Evolutionary conservation across 2,113 vertebrate genomes (phyloP), one percentile per base, ranked within the genome.

Genomic region (Tretioscincus oriximinensis): DNA sequence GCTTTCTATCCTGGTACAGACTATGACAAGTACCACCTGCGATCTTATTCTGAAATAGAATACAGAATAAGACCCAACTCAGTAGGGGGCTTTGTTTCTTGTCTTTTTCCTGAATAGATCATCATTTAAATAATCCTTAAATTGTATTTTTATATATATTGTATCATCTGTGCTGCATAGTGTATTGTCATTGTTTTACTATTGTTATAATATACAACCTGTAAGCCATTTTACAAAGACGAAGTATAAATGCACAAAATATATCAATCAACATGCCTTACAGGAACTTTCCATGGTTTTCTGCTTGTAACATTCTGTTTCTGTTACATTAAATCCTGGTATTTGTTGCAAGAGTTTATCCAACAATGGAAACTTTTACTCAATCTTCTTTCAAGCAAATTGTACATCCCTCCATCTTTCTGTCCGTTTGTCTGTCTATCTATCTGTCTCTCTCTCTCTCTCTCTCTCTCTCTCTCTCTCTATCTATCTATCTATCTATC

Each of bases 391-490:
- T 58, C 70, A 61, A 82, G 41, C 11, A 8, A 76, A 0, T 45
- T 64, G 35, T 22, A 1, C 11, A 45, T 86, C 78, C 80, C 63
- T 11, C 41, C 80, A 29, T 64, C 29, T 85, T 54, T 58, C 78
- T 87, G n/a, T 12, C 7, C 9, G 76, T 45, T 29, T 3, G 77
- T 2, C 79, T 72, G 20, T 9, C 49, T 3, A 22, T 26, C 6
- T n/a, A 10, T 71, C 20, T 9, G 47, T 3, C 22, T 26, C 12
- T 28, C 12, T 58, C 54, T 58, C 16, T 58, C 12, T 54, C 12
- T 54, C 51, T 54, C 12, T 54, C 51, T 54, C 7, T 54, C 16
- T 54, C 79, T 68, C 18, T 9, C 71, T 1, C n/a, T 26, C 11
- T 16, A 16, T 54, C 51, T 41, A 41, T 41, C 35, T 41, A 41